Percentiles rank a stretch among this genome's conserved stretches.
Evolutionary conservation across 2,888 invertebrate genomes (phyloP).

Genomic region (Graphium colonna): DNA sequence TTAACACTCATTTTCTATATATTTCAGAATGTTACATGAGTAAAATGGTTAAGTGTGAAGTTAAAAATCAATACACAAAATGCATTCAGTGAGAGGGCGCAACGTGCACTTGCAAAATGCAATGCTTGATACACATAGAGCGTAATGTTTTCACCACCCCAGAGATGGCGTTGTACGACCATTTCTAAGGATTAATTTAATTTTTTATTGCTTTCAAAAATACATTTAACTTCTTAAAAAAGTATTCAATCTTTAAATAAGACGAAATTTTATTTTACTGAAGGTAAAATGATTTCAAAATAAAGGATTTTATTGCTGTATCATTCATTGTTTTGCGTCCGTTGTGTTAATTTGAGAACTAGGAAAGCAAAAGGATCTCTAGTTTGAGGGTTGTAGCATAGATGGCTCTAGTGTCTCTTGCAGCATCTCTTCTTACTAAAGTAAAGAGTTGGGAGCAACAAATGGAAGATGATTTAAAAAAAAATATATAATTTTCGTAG

Average conservation of each 20-base stretch:
- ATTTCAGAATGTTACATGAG: too few species aligned
- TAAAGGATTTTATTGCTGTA: too few species aligned
- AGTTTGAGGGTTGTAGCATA: conserved; percentile 30
- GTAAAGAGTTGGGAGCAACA: neutral
- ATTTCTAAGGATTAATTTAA: too few species aligned
- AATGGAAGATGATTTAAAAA: neutral
- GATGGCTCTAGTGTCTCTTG: conserved; percentile 43
- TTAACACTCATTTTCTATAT: too few species aligned
- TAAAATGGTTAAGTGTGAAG: too few species aligned
- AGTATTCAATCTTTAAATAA: too few species aligned
- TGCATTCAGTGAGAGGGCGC: conserved; percentile 34
- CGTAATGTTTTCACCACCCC: conserved; percentile 45
- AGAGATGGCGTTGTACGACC: conserved; percentile 55
- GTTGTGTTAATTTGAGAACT: neutral
- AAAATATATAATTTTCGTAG: too few species aligned
- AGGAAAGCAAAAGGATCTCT: conserved; percentile 9
- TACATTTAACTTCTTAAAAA: too few species aligned
- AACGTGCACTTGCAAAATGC: conserved; percentile 37
- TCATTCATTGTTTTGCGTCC: neutral
- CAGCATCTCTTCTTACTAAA: conserved; percentile 5
- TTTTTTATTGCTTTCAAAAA: too few species aligned
- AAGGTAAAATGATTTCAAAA: too few species aligned
- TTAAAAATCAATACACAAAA: conserved; percentile 2
- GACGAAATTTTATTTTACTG: too few species aligned
- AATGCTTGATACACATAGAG: conserved; percentile 4